Evolutionary conservation across 2,797 vertebrate genomes (phyloP), one percentile per base, ranked within the genome.

Genomic region (Percopsis omiscomaycus): DNA sequence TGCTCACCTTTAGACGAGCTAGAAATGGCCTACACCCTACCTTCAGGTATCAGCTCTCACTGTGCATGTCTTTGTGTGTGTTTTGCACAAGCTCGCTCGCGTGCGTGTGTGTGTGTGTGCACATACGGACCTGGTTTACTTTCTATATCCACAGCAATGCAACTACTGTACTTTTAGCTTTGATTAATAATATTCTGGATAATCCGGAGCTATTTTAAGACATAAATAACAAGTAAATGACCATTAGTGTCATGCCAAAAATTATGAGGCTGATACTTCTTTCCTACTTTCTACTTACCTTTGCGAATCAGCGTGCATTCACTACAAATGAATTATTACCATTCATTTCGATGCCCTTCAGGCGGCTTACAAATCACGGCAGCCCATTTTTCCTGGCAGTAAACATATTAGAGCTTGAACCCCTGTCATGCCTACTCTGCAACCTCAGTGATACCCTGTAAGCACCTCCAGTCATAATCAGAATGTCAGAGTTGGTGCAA

Each of bases 401-500:
- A 62, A 81, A 85, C 75, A 83, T 83, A 80, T 84, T 85, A 77
- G 71, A 80, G 68, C 69, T 75, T 79, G 66, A 86, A 81, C 77
- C 77, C 70, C 62, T 79, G 69, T 86, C 78, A 80, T 74, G 78
- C 74, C 81, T 71, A 70, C 72, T 80, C 77, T 87, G 83, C 82
- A 86, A 74, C 79, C 77, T 71, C 68, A 73, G 78, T 74, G 79
- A 85, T 78, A 80, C 69, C 55, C 64, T 73, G 71, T 44, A 84
- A 85, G 71, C 81, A 84, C 83, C 84, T 80, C 83, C 67, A 85
- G 86, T 79, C 81, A 84, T 84, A 84, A 90, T 88, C 84, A 84
- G 74, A 86, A 77, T 79, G 81, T 84, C 77, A 82, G 78, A 68
- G 48, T 71, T 77, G 67, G 75, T 67, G 78, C 73, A 83, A 71